phyloP scores from a whole-genome alignment of 2,113 vertebrate genomes.

The Emydocephalus ijimae region DNA sequence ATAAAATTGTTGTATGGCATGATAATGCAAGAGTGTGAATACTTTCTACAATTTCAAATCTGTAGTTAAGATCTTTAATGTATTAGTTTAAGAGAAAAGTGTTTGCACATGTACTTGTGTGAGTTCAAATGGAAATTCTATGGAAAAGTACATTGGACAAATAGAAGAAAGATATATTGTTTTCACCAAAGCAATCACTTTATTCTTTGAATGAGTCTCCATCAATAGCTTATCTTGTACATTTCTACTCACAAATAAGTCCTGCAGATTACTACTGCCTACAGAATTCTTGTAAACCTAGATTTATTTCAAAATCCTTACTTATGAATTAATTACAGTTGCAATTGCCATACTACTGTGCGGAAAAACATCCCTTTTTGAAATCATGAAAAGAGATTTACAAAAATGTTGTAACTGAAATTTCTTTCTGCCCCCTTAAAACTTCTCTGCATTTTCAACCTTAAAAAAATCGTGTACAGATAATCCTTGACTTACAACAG shows the following conservation, averaged over 20 bases:
- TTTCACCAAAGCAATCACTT: neutral
- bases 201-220: neutral
- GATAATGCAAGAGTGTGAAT: neutral
- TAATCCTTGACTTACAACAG: neutral
- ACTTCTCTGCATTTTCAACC: neutral
- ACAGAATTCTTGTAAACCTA: neutral
- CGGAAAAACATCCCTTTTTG: neutral
- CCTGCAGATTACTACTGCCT: neutral
- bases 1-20: neutral
- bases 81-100: neutral
- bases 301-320: neutral
- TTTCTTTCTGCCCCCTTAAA: neutral
- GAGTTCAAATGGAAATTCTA: neutral
- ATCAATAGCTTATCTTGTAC: neutral
- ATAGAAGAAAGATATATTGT: neutral
- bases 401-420: neutral
- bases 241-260: neutral
- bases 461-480: neutral
- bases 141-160: neutral
- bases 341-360: neutral
- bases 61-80: neutral
- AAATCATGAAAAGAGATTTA: neutral
- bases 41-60: neutral
- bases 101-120: neutral
- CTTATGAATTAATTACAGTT: neutral